Base-by-base conservation (phyloP, 2,797 vertebrate genomes). In the Pelochelys cantorii region DNA sequence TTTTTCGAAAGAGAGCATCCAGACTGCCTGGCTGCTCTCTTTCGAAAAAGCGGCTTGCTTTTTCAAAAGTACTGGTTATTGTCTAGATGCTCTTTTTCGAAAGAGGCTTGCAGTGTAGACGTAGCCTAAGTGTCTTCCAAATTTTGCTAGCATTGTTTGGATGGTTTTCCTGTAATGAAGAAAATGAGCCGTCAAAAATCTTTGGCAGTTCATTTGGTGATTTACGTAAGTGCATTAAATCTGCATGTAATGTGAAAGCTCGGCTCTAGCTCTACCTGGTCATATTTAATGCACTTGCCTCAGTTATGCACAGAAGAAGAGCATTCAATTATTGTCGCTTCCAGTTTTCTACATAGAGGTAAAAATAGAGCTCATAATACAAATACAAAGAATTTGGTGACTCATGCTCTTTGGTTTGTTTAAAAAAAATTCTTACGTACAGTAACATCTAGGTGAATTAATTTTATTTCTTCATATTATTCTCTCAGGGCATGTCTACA, bases 361-460 rank as follows among this genome's bases (percentile, higher is more conserved):
- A 6, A 82, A 55, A 31, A 4, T 1, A 29, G 12, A 8, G 85
- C 53, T 83, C 9, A 52, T 68, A 83, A 79, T 34, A 60, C 9
- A 9, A 34, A 60, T 11, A 9, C 80, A 29, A 17, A 52, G 27
- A 29, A 1, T 14, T 48, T 17, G 42, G 68, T 71, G 68, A 71
- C 22, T 68, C 34, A 27, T 75, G 25, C 22, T 56, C 2, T 53
- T 94, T 89, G 86, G 14, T 34, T 93, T 87, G 29, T 85, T 68
- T 71, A 34, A 22, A 11, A 48, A 48, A 52, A n/a, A 31, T 82
- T 4, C 42, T 2, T 74, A 82, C 54, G 0, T 2, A 0, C 68
- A 3, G 18, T 74, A 74, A 74, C 7, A 42, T 42, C 37, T 37
- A 37, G 11, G 37, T 74, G 71, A 74, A 48, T 22, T 48, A 42